Base-by-base conservation (phyloP, 2,797 vertebrate genomes). In the Lycodopsis pacificus region DNA sequence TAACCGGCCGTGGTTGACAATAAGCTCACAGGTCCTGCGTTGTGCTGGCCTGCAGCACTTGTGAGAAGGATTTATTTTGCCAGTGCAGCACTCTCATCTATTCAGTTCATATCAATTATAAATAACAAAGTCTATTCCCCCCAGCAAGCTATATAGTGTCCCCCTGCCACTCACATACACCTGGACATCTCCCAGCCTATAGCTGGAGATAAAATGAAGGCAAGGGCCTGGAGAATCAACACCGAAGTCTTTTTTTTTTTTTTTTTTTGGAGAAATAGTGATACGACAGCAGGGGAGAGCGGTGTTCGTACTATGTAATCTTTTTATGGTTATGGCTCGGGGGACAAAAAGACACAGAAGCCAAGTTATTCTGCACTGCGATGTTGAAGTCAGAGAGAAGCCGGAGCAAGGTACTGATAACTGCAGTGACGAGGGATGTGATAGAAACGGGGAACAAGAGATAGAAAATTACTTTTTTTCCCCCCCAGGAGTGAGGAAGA, bases 71-170 rank as follows among this genome's bases (percentile, higher is more conserved):
- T 83, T 86, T 79, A 79, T 79, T 64, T 79, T 59, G 68, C 74
- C 25, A 32, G 25, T 57, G 53, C 69, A 59, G 70, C 82, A 69
- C 61, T 83, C 71, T 78, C 54, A 76, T 72, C 77, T 82, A 76
- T 85, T 90, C 66, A 73, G 40, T 82, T 86, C 68, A 80, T 80
- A 86, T 89, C 82, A 88, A 76, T 88, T 84, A 89, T 91, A 81
- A 89, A 85, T 79, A 80, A 81, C 75, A 20, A 49, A 69, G 59
- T 61, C 49, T 42, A 67, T 84, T 70, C 57, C 73, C 61, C 64
- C 4, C 71, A 74, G 80, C 67, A 51, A 51, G 8, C 20, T 56
- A n/a, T 38, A 51, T 53, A 61, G 54, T 57, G 73, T 48, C 7
- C 49, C 51, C n/a, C 49, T 81, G 62, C 71, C 72, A 76, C 76